A percentile compares a stretch with the other conserved stretches of the same genome.
Evolutionary conservation across 92 coral and sea anemone species (phyloP).

Genomic region (Zoanthus gigantus): DNA sequence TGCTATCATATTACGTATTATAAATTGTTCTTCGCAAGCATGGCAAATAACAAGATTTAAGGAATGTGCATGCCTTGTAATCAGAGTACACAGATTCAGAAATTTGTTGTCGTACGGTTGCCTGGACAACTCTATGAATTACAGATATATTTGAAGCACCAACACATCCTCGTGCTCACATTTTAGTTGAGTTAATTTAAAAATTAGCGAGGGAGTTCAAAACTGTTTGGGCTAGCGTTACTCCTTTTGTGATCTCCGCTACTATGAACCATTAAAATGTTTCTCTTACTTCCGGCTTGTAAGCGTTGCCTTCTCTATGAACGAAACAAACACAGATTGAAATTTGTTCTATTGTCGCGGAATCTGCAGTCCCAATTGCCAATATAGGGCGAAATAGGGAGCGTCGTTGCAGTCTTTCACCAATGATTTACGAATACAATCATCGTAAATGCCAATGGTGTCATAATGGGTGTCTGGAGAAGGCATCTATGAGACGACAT

Average conservation of each 20-base stretch:
- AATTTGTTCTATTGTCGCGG: no score
- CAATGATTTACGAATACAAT: no score
- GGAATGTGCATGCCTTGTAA: conserved; percentile 69
- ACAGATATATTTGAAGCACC: conserved; percentile 68
- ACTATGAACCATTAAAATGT: neutral
- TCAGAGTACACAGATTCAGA: conserved; percentile 69
- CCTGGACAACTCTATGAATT: conserved; percentile 64
- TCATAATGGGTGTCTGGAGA: no score
- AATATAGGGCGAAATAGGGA: no score
- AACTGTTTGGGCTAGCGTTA: neutral
- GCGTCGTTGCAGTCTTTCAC: no score
- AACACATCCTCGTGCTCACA: conserved; percentile 63
- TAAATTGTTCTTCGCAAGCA: conserved; percentile 66
- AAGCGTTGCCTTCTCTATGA: no score
- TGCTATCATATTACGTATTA: no score
- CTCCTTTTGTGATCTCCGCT: neutral
- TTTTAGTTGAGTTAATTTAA: conserved; percentile 43
- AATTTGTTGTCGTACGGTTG: conserved; percentile 60
- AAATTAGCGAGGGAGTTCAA: conserved; percentile 55
- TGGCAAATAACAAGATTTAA: conserved; percentile 64
- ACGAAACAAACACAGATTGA: no score
- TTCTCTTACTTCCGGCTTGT: no score
- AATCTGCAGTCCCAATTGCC: no score
- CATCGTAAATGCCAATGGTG: no score
- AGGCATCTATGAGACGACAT: no score